Conservation (phyloP, 2,888 invertebrate genomes). For the Archaeoteleia sp. region DNA sequence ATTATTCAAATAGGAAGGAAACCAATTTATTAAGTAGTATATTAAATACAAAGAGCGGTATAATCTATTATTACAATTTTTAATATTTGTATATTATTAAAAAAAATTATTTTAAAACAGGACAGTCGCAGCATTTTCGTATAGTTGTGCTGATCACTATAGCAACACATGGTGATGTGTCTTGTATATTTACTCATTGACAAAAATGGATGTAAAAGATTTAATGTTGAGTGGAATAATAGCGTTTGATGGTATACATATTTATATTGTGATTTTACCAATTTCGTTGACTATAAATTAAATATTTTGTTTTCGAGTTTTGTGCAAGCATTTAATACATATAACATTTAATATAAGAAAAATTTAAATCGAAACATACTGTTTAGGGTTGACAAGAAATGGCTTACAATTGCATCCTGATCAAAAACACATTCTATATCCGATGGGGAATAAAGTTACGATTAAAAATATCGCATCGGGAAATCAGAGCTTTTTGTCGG, state of each 20-base stretch:
- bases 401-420: constrained; percentile 85
- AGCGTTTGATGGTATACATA: constrained; percentile 90
- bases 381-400: constrained; percentile 71
- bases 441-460: constrained; percentile 86
- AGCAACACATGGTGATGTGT: too few relatives aligned
- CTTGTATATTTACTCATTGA: not conserved
- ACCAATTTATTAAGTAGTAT: too few relatives aligned
- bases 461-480: constrained; percentile 83
- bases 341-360: constrained; percentile 12
- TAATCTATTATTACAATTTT: too few relatives aligned
- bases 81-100: too few relatives aligned
- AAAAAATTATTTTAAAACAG: too few relatives aligned
- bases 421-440: constrained; percentile 82
- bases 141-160: too few relatives aligned
- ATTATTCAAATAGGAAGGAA: too few relatives aligned
- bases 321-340: constrained; percentile 6
- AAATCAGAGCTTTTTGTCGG: constrained; percentile 84
- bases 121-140: too few relatives aligned
- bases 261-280: too few relatives aligned
- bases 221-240: constrained; percentile 84
- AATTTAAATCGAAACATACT: too few relatives aligned
- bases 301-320: constrained; percentile 45
- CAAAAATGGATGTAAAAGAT: constrained; percentile 77
- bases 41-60: too few relatives aligned
- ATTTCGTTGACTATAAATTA: constrained; percentile 46